These are phyloP conservation scores for Parnassius glacialis DNA, from an alignment of 2,888 invertebrate genomes.

Conservation along the genomic window DNA sequence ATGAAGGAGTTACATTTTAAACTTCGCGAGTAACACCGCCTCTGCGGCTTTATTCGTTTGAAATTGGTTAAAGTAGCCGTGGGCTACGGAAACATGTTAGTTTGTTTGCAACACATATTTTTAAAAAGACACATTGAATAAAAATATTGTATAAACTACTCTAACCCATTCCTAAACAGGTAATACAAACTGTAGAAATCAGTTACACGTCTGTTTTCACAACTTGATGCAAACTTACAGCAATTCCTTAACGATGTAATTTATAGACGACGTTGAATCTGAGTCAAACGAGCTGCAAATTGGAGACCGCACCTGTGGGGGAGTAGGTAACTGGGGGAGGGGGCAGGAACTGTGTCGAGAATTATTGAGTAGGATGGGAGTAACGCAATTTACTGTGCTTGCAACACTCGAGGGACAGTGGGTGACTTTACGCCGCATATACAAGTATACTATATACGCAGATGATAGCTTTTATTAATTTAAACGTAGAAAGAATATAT, in stretches of 20 bases:
- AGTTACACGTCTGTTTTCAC: not conserved
- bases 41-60: too few species aligned
- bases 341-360: not conserved
- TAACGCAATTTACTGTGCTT: not conserved
- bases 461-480: too few species aligned
- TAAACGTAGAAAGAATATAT: too few species aligned
- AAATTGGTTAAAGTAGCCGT: too few species aligned
- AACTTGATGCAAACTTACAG: not conserved
- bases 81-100: too few species aligned
- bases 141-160: too few species aligned
- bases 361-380: not conserved
- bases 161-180: not conserved
- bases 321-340: not conserved
- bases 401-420: not conserved
- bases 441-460: not conserved
- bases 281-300: slow-evolving; percentile 12
- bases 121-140: too few species aligned
- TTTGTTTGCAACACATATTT: too few species aligned
- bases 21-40: too few species aligned
- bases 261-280: slow-evolving; percentile 3
- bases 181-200: not conserved
- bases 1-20: too few species aligned
- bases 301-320: slow-evolving; percentile 3
- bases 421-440: not conserved
- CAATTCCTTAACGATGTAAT: slow-evolving; percentile 15